phyloP scores from a whole-genome alignment of 92 coral and sea anemone genomes.

The Desmophyllum pertusum region DNA sequence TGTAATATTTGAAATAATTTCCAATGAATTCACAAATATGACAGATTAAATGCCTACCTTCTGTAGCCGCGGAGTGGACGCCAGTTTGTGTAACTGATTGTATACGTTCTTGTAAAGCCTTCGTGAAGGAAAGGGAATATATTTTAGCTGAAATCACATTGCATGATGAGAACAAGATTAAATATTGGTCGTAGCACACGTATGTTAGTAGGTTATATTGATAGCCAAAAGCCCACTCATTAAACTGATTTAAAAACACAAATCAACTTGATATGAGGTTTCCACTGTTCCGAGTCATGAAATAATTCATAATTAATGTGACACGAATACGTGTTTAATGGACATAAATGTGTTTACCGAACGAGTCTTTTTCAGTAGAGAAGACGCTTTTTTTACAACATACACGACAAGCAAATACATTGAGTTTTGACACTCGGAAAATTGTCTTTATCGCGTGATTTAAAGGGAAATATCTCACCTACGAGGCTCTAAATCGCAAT shows the following conservation, averaged over 20 bases:
- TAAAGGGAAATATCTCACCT: background rate
- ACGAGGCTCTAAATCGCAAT: background rate
- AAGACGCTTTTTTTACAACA: background rate
- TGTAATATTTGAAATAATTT: background rate
- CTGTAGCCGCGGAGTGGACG: constrained; percentile 69
- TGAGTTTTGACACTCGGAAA: background rate
- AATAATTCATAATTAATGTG: background rate
- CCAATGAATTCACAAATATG: background rate
- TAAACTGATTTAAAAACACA: constrained; percentile 3
- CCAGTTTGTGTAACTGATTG: constrained; percentile 69
- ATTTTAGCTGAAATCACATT: background rate
- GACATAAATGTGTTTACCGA: background rate
- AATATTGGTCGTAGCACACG: background rate
- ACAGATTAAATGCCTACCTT: constrained; percentile 60
- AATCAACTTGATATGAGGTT: background rate
- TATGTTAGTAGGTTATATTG: constrained; percentile 7
- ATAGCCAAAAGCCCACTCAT: background rate
- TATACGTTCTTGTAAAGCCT: constrained; percentile 91
- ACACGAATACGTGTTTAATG: background rate
- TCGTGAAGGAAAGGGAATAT: constrained; percentile 3
- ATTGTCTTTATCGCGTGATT: background rate
- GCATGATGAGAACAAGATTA: background rate
- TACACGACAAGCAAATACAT: background rate
- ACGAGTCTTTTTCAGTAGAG: background rate
- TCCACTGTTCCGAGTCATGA: background rate